Conservation (phyloP, 1,140 invertebrate species). For the Drosophila eugracilis region DNA sequence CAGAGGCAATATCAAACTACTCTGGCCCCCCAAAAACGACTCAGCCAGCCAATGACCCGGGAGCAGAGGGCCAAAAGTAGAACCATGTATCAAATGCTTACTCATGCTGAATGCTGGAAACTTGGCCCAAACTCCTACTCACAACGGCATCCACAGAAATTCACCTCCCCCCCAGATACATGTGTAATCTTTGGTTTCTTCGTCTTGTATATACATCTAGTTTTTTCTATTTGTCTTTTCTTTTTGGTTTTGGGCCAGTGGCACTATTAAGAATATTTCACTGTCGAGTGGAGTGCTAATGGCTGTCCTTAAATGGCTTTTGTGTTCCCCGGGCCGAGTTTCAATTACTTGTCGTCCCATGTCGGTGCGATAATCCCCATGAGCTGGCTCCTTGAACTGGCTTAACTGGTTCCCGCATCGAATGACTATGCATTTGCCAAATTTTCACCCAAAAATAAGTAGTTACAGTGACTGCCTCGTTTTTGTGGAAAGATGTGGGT, state of each 20-base stretch:
- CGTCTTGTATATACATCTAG: slow-evolving; percentile 4
- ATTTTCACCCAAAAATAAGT: slow-evolving; percentile 16
- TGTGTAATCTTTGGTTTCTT: slow-evolving; percentile 23
- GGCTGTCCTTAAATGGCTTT: slow-evolving; percentile 38
- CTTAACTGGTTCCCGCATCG: slow-evolving; percentile 9
- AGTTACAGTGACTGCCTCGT: slow-evolving; percentile 18
- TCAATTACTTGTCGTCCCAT: slow-evolving; percentile 37
- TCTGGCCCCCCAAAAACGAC: slow-evolving; percentile 4
- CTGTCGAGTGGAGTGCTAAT: slow-evolving; percentile 34
- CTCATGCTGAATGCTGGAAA: slow-evolving; percentile 63
- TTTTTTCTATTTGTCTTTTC: neutral
- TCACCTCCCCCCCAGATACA: slow-evolving; percentile 8
- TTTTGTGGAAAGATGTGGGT: neutral
- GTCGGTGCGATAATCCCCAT: slow-evolving; percentile 31
- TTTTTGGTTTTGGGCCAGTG: neutral
- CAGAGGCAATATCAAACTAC: too few relatives aligned
- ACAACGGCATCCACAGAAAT: neutral
- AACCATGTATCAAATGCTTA: slow-evolving; percentile 50
- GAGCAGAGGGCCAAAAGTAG: slow-evolving; percentile 1
- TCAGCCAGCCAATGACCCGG: slow-evolving; percentile 41
- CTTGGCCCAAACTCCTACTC: slow-evolving; percentile 25
- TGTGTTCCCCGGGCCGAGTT: slow-evolving; percentile 29
- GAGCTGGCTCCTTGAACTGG: slow-evolving; percentile 5
- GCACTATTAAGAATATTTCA: slow-evolving; percentile 31
- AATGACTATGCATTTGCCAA: slow-evolving; percentile 6